Evolutionary conservation across 2,888 invertebrate genomes (phyloP), one percentile per base, ranked within the genome.

Genomic region (Ormyrus thymus): DNA sequence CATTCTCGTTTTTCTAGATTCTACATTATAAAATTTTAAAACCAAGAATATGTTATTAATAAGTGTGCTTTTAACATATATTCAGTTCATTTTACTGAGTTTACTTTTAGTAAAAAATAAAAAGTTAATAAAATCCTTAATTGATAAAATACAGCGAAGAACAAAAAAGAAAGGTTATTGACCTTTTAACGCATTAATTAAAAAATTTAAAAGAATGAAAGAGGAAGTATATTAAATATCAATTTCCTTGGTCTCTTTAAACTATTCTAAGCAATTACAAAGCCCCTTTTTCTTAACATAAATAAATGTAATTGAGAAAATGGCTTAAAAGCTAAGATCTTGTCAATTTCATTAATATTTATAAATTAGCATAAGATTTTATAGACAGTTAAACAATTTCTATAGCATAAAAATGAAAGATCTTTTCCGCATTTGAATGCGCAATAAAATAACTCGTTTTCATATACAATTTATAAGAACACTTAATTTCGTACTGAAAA

Each of bases 401-500:
- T 5, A 55, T 46, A 8, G 43, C 51, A n/a, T 11, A 65, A 65
- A 71, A 62, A n/a, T 15, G 50, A 51, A 69, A 74, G 69, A 65
- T 7, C 62, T 70, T 69, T 75, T 75, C 43, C 61, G 58, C 51
- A 66, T 72, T 79, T 79, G 72, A 72, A 76, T 79, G 56, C 64
- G 65, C 48, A 72, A 62, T 80, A 70, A 74, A 77, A 69, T 77
- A 72, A 69, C 76, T 70, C 70, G 72, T 80, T 80, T 74, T 70
- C 76, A 65, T 74, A 29, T 4, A 72, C 73, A 74, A 80, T 77
- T 80, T 80, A 80, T 76, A 80, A 80, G 76, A 77, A 80, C 73
- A 74, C 79, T 80, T 80, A 80, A 76, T 77, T 80, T 77, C 69
- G 76, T 76, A 80, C 73, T 80, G 73, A 73, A 77, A 69, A 77